Conservation (phyloP, 2,797 vertebrate genomes). For the Platyrinchus mystaceus region DNA sequence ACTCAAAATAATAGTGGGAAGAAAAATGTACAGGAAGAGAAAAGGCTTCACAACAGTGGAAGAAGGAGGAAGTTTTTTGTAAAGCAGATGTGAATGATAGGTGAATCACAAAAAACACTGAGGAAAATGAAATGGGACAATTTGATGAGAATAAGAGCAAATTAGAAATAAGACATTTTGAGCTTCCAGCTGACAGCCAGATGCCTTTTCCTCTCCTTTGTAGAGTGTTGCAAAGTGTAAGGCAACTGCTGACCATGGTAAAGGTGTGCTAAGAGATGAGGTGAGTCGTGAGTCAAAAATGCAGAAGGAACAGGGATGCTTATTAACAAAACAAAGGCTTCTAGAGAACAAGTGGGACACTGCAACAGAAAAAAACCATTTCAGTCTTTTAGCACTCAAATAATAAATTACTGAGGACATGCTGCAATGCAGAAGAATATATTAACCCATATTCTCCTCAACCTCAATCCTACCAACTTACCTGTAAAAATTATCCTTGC, state of each 20-base stretch:
- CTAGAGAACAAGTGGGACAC: background rate
- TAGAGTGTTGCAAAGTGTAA: background rate
- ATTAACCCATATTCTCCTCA: background rate
- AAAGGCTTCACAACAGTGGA: background rate
- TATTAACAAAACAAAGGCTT: background rate
- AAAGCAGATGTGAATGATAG: background rate
- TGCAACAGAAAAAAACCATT: background rate
- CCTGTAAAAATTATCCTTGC: background rate
- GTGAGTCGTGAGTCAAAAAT: background rate
- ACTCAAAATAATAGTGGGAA: background rate
- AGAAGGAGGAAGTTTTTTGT: background rate
- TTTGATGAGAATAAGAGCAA: background rate
- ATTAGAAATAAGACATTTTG: background rate
- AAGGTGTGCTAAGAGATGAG: background rate
- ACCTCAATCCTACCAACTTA: background rate
- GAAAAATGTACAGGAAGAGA: background rate
- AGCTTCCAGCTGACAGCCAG: background rate
- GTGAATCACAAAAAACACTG: background rate
- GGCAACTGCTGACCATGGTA: background rate
- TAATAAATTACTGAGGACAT: background rate
- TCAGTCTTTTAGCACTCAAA: background rate
- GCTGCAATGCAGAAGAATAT: background rate
- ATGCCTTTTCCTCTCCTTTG: background rate
- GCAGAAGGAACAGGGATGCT: background rate
- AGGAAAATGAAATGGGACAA: background rate